Evolutionary conservation across 2,888 invertebrate genomes (phyloP), one percentile per base, ranked within the genome.

Genomic region (Lordiphosa fenestrarum): DNA sequence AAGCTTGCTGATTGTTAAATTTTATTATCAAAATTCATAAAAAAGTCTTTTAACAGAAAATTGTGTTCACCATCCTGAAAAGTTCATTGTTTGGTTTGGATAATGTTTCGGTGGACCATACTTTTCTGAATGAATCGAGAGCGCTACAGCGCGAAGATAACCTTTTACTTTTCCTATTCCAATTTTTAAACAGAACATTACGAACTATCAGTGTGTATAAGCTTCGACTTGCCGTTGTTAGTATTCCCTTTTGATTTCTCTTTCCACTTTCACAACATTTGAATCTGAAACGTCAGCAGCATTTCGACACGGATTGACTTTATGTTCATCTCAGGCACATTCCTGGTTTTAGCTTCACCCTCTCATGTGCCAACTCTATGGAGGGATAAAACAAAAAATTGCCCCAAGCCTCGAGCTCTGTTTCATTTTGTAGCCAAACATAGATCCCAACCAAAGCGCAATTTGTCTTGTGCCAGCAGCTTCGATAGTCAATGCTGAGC

Each of bases 251-350:
- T 0, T 9, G 12, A 4, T 40, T 41, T 50, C 49, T 21, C 6
- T 25, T 35, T 15, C 3, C 36, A 21, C 35, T 51, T 35, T 12
- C 44, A 19, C 39, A 40, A 40, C 56, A 65, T 63, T 86, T 86
- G 85, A 84, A 87, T 86, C 77, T 82, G 86, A 86, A 82, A 86
- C 80, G 86, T 87, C 87, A 86, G 80, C 86, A 82, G 73, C 75
- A 84, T 78, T 72, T 70, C 65, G 57, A 42, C 62, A 61, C 53
- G 60, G 54, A 63, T 60, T 54, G 70, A 58, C 72, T 71, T 77
- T 71, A 66, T 72, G 76, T 55, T 62, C 63, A 42, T 59, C 48
- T 54, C 53, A 44, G 50, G 35, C 6, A 15, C 38, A 30, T 50
- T 49, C 57, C 61, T 51, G 49, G 57, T n/a, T 40, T 25, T 37